These are phyloP conservation scores for Lepidurus packardi DNA, from an alignment of 1,140 invertebrate species.

Conservation along the genomic window DNA sequence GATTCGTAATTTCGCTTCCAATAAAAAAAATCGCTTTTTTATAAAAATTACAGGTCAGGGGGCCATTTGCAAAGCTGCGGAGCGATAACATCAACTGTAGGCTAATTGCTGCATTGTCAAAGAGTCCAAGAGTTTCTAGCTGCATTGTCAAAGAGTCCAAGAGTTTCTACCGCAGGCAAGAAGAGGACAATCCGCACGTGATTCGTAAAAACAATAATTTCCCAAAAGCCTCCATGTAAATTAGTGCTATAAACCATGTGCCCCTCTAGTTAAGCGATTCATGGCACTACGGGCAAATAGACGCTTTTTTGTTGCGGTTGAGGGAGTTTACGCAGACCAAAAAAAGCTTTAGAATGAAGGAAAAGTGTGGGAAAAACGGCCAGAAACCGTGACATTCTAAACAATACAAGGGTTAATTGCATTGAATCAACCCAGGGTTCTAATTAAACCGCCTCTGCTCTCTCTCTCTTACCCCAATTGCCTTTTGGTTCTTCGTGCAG, in stretches of 20 bases:
- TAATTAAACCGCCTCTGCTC: background rate
- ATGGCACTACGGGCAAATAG: no score
- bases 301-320: no score
- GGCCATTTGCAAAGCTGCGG: background rate
- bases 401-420: background rate
- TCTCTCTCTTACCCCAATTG: background rate
- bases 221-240: no score
- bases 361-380: background rate
- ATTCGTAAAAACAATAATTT: background rate
- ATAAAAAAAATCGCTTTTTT: background rate
- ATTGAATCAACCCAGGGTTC: background rate
- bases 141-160: no score
- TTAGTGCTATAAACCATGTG: no score
- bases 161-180: no score
- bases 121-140: no score
- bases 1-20: background rate
- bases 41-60: background rate
- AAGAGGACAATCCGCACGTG: background rate
- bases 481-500: background rate
- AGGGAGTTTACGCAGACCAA: background rate
- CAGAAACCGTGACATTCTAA: background rate
- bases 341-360: background rate
- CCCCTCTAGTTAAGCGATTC: no score
- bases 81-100: background rate
- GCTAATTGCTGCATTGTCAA: conserved; percentile 11